Conservation (phyloP, 2,888 invertebrate genomes). For the Drosophila vallismaia region DNA sequence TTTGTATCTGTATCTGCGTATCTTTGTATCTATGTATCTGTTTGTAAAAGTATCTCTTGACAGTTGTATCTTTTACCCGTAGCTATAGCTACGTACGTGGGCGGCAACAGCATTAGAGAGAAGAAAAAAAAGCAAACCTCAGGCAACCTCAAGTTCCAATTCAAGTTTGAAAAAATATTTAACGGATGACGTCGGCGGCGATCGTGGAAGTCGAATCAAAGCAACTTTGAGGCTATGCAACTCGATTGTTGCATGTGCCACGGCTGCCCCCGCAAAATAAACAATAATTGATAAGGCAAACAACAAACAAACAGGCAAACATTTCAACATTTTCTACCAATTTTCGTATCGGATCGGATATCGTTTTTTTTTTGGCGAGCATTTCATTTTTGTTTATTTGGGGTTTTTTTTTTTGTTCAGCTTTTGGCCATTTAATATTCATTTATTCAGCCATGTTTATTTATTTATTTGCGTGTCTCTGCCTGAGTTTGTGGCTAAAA, state of each 20-base stretch:
- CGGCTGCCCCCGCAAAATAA: conserved; percentile 25
- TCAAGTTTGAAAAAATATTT: conserved; percentile 68
- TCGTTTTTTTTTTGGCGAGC: conserved; percentile 50
- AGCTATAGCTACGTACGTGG: conserved; percentile 59
- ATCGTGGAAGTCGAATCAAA: conserved; percentile 65
- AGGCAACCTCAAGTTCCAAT: conserved; percentile 56
- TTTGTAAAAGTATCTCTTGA: conserved; percentile 65
- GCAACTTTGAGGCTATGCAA: conserved; percentile 47
- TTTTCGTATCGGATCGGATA: conserved; percentile 61
- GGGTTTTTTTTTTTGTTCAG: conserved; percentile 41
- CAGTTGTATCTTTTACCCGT: conserved; percentile 34
- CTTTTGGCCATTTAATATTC: conserved; percentile 73
- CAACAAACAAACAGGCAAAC: conserved; percentile 72
- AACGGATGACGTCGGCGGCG: conserved; percentile 71
- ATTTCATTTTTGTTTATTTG: conserved; percentile 52
- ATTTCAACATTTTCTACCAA: conserved; percentile 65
- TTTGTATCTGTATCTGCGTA: too few relatives aligned
- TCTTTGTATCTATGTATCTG: not conserved
- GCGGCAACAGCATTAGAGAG: conserved; percentile 57
- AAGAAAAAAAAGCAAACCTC: conserved; percentile 54
- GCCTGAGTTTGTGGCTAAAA: conserved; percentile 41
- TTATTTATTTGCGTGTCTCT: conserved; percentile 54
- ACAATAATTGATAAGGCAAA: conserved; percentile 69
- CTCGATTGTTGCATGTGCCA: conserved; percentile 61
- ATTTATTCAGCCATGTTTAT: conserved; percentile 77